These are phyloP conservation scores for Zeuzera pyrina DNA, from an alignment of 2,888 invertebrate genomes.

Conservation along the genomic window DNA sequence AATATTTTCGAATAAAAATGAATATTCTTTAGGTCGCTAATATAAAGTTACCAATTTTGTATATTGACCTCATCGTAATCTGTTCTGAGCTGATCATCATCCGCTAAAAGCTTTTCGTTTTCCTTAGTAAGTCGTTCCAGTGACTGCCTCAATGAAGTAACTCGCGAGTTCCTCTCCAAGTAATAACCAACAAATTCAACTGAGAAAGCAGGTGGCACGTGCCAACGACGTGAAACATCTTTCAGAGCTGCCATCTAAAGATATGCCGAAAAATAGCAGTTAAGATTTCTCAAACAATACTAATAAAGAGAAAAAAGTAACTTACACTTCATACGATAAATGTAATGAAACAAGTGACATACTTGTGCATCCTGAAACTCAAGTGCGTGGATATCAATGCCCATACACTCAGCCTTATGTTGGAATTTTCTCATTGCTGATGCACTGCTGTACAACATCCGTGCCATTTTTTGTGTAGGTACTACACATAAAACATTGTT, in stretches of 20 bases:
- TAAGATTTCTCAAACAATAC: not conserved
- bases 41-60: too few species aligned
- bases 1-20: too few species aligned
- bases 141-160: conserved; percentile 83
- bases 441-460: conserved; percentile 91
- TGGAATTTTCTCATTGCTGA: conserved; percentile 87
- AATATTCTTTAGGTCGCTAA: too few species aligned
- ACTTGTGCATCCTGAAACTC: conserved; percentile 89
- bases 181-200: conserved; percentile 97
- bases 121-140: conserved; percentile 82
- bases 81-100: conserved; percentile 81
- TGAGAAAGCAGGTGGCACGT: conserved; percentile 93
- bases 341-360: too few species aligned
- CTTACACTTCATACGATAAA: too few species aligned
- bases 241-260: conserved; percentile 79
- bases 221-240: conserved; percentile 94
- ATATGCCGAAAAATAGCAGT: not conserved
- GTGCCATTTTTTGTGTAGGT: conserved; percentile 95
- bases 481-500: conserved; percentile 69
- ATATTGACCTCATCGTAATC: conserved; percentile 88
- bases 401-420: conserved; percentile 92
- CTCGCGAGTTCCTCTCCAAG: conserved; percentile 87
- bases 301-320: too few species aligned
- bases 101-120: conserved; percentile 82
- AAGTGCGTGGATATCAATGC: conserved; percentile 85